phyloP scores from a whole-genome alignment of 2,113 vertebrate genomes.

The Aleadryas rufinucha region DNA sequence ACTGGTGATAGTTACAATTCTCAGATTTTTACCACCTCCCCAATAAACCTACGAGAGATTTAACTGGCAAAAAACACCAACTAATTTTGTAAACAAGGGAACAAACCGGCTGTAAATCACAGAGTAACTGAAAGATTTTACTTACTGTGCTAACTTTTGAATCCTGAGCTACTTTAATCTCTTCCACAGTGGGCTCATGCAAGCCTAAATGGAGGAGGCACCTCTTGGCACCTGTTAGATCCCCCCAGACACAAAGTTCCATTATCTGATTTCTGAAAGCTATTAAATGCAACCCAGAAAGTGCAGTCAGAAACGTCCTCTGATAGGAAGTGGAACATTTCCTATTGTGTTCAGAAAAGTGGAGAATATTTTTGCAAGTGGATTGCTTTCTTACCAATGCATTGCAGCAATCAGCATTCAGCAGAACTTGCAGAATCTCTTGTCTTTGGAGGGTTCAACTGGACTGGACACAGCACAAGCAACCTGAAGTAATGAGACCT shows the following conservation, averaged over 20 bases:
- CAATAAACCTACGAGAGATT: not conserved
- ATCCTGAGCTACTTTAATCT: not conserved
- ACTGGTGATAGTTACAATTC: not conserved
- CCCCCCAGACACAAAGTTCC: not conserved
- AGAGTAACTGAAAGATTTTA: not conserved
- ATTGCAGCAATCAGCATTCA: not conserved
- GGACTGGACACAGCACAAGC: rapidly evolving
- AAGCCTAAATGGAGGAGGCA: not conserved
- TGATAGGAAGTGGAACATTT: not conserved
- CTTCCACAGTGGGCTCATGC: not conserved
- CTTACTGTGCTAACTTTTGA: not conserved
- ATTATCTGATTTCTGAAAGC: not conserved
- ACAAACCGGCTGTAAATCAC: not conserved
- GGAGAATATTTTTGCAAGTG: not conserved
- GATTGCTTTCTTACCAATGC: not conserved
- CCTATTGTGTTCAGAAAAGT: not conserved
- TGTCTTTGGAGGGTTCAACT: not conserved
- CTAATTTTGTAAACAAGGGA: not conserved
- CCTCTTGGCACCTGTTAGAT: not conserved
- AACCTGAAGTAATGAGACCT: not conserved
- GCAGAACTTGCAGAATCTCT: not conserved
- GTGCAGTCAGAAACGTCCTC: not conserved
- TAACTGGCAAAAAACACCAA: not conserved
- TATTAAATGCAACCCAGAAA: not conserved
- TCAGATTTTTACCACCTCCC: not conserved